These are phyloP conservation scores for Zaprionus gabonicus DNA, from an alignment of 1,140 invertebrate genomes.

Conservation along the genomic window DNA sequence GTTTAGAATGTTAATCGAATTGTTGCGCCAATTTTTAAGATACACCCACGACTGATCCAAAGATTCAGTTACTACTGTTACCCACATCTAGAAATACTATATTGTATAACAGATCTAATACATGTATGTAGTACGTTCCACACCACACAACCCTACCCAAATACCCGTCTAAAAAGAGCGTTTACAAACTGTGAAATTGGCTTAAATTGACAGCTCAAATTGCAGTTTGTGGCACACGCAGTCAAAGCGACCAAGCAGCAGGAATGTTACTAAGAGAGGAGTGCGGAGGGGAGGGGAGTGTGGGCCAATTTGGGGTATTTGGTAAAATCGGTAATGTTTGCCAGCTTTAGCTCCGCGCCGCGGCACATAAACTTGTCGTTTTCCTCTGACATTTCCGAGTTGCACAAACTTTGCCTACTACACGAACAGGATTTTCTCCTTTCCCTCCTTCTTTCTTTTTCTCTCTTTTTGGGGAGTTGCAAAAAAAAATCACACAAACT, in stretches of 20 bases:
- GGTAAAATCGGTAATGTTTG: constrained; percentile 28
- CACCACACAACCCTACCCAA: not conserved
- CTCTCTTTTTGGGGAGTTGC: constrained; percentile 3
- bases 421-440: not conserved
- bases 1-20: too few relatives aligned
- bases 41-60: too few relatives aligned
- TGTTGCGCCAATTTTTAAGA: too few relatives aligned
- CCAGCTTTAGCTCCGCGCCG: constrained; percentile 4
- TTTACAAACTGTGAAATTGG: constrained; percentile 20
- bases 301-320: constrained; percentile 1
- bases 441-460: not conserved
- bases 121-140: not conserved
- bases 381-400: constrained; percentile 30
- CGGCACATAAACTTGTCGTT: constrained; percentile 22
- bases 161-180: constrained; percentile 1
- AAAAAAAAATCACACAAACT: constrained; percentile 53
- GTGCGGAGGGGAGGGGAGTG: not conserved
- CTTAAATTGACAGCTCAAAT: constrained; percentile 40
- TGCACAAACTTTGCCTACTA: constrained; percentile 24
- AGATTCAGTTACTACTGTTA: not conserved
- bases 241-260: not conserved
- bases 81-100: not conserved
- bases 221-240: constrained; percentile 28
- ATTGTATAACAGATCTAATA: not conserved
- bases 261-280: not conserved